Evolutionary conservation across 1,140 invertebrate species (phyloP), one percentile per base, ranked within the genome.

Genomic region (Drosophila prosaltans): DNA sequence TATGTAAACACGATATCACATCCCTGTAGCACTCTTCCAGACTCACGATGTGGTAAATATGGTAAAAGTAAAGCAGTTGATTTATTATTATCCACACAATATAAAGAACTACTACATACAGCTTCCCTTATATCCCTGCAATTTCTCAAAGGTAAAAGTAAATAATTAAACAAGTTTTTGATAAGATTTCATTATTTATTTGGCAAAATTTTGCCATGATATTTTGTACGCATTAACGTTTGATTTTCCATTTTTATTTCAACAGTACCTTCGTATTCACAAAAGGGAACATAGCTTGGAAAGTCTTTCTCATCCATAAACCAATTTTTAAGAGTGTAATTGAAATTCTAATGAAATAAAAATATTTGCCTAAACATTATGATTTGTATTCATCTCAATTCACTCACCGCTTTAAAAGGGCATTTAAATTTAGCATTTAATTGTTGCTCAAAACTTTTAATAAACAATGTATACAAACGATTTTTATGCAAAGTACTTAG

Each of bases 291-390:
- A 67, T 74, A 78, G 1, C 28, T 66, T 1, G 81, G 80, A 40
- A 71, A 66, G 24, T 77, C 66, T 0, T 10, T 39, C 10, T 77
- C 81, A 2, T 68, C 54, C 55, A 84, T 11, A 66, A 59, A 45
- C 66, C 69, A 83, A 26, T 84, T 66, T 8, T 1, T 68, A 2
- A 84, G 7, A 2, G 73, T 64, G 9, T 84, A 83, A 30, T 61
- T 76, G 2, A 72, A 76, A n/a, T 80, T 63, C 78, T 81, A 2
- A 4, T 0, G 5, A 21, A 16, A 16, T 16, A 16, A 16, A 16
- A 16, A 16, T 16, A 16, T 16, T 16, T 16, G 16, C 16, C 16
- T 16, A 16, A 16, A 16, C 16, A 16, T 45, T 30, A 30, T 30
- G 4, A 30, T 2, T 30, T 30, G 28, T 30, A 36, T 36, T 7